Percentiles rank a stretch among this genome's conserved stretches.
Evolutionary conservation across 2,888 invertebrate species (phyloP).

Genomic region (Beris chalybata): DNA sequence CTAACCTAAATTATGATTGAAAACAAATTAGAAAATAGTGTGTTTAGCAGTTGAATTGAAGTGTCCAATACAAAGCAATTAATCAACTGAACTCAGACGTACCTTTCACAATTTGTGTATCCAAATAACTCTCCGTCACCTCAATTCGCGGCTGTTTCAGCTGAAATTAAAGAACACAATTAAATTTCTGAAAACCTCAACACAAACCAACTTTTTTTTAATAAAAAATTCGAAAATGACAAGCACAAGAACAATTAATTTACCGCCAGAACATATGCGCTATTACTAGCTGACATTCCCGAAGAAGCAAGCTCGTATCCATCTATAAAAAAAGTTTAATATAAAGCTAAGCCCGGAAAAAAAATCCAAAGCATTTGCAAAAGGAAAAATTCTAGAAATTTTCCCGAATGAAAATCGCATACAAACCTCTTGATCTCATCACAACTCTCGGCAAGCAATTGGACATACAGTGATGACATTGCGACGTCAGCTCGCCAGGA

Average conservation of each 20-base stretch:
- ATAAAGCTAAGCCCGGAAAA: too few relatives aligned
- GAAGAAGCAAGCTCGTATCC: conserved; percentile 21
- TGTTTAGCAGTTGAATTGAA: too few relatives aligned
- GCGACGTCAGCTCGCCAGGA: conserved; percentile 40
- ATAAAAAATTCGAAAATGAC: neutral
- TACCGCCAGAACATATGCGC: conserved; percentile 30
- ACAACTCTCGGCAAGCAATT: conserved; percentile 41
- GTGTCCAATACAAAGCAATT: too few relatives aligned
- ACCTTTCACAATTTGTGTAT: conserved; percentile 33
- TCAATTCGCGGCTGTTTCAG: conserved; percentile 31
- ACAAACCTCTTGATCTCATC: conserved; percentile 20
- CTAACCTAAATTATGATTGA: too few relatives aligned
- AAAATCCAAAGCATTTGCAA: too few relatives aligned
- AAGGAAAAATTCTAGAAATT: neutral
- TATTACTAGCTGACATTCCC: conserved; percentile 25
- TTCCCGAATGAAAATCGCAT: neutral
- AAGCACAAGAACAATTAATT: conserved; percentile 17
- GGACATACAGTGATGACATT: conserved; percentile 42
- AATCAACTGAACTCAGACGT: neutral
- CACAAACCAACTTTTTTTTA: neutral
- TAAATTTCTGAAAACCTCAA: neutral
- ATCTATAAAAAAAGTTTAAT: conserved; percentile 9
- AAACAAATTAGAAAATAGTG: too few relatives aligned
- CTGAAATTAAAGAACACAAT: conserved; percentile 17
- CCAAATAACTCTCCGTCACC: conserved; percentile 33